phyloP scores from a whole-genome alignment of 2,888 invertebrate genomes.

The Bimastos eiseni region DNA sequence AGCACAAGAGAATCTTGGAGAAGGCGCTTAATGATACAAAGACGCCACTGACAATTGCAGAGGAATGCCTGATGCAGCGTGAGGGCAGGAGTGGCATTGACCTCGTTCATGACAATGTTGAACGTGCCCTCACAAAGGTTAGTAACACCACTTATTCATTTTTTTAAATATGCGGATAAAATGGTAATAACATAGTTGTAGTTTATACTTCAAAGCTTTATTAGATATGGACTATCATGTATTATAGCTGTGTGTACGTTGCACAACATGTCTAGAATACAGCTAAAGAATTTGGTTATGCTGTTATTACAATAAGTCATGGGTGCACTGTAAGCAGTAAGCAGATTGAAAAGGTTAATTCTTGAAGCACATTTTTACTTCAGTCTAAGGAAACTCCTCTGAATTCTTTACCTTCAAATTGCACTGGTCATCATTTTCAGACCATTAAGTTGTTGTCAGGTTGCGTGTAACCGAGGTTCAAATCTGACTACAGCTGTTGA shows the following conservation, averaged over 20 bases:
- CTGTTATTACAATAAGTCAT: background rate
- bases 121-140: conserved; percentile 76
- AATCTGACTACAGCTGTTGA: no score
- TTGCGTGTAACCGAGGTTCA: background rate
- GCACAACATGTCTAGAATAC: no score
- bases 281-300: no score
- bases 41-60: conserved; percentile 85
- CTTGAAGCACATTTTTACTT: background rate
- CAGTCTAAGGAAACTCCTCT: background rate
- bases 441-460: background rate
- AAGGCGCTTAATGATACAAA: conserved; percentile 78
- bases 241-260: background rate
- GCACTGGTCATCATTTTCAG: no score
- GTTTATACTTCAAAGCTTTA: background rate
- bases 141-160: background rate
- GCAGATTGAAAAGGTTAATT: no score
- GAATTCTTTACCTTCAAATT: background rate
- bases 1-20: conserved; percentile 67
- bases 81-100: conserved; percentile 86
- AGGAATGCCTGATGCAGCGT: conserved; percentile 89
- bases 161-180: background rate
- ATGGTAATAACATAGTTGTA: background rate
- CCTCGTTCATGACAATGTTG: conserved; percentile 86
- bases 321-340: background rate
- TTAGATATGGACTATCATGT: background rate